These are phyloP conservation scores for Nipponacmea schrenckii DNA, from an alignment of 2,888 invertebrate genomes.

Conservation along the genomic window DNA sequence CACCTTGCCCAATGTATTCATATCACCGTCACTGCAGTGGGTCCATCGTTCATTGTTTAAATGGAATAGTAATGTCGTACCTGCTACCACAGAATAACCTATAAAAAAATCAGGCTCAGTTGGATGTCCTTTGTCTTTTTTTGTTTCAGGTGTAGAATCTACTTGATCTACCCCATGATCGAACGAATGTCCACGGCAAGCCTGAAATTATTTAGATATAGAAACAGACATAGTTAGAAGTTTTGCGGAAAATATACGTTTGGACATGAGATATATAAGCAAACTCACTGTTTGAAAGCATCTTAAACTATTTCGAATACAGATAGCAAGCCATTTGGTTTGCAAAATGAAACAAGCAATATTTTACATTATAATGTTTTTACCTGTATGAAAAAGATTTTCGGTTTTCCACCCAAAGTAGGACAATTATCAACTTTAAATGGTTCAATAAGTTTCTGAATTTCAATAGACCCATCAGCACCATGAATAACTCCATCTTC, in stretches of 20 bases:
- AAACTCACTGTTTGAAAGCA: neutral
- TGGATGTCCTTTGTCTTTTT: constrained; percentile 69
- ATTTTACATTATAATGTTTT: neutral
- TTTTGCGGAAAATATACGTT: neutral
- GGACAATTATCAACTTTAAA: constrained; percentile 80
- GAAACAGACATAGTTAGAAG: neutral
- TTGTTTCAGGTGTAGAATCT: constrained; percentile 22
- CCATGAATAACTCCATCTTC: constrained; percentile 89
- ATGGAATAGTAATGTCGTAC: constrained; percentile 68
- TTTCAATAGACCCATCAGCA: constrained; percentile 84
- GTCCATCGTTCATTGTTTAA: too few relatives aligned
- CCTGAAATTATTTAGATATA: constrained; percentile 41
- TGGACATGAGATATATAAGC: neutral
- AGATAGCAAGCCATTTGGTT: too few relatives aligned
- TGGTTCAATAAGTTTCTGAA: constrained; percentile 76
- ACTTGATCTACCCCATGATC: constrained; percentile 52
- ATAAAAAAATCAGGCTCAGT: constrained; percentile 65
- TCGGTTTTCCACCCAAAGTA: constrained; percentile 86
- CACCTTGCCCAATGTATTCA: too few relatives aligned
- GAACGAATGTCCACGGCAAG: constrained; percentile 58
- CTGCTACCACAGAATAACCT: constrained; percentile 70
- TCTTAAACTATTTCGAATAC: neutral
- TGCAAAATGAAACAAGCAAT: too few relatives aligned
- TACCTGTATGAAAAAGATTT: constrained; percentile 79
- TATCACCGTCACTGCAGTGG: too few relatives aligned